phyloP scores from a whole-genome alignment of 2,888 invertebrate species.

The Exephanes ischioxanthus region DNA sequence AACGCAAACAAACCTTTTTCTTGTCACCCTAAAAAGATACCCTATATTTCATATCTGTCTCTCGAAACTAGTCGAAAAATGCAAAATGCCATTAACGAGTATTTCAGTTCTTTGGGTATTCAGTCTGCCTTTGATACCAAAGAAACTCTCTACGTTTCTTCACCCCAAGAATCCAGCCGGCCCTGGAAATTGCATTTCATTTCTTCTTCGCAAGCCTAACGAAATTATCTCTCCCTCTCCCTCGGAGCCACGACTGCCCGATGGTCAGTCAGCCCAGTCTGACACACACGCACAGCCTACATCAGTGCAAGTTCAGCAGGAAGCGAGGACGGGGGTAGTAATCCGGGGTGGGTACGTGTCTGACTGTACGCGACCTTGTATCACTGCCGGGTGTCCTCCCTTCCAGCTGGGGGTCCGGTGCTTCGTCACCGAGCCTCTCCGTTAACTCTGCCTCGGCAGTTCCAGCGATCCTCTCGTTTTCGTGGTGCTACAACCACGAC shows the following conservation, averaged over 20 bases:
- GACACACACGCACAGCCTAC: background rate
- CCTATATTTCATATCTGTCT: too few relatives aligned
- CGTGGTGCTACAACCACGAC: slow-evolving; percentile 5
- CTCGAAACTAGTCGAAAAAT: too few relatives aligned
- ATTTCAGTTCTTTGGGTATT: too few relatives aligned
- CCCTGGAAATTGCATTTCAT: too few relatives aligned
- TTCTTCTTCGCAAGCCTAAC: slow-evolving; percentile 60
- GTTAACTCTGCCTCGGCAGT: background rate
- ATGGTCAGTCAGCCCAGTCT: slow-evolving; percentile 14
- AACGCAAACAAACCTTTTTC: too few relatives aligned
- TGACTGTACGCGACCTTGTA: slow-evolving; percentile 71
- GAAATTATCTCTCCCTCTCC: slow-evolving; percentile 56
- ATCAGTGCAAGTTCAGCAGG: slow-evolving; percentile 24
- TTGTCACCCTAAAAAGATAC: too few relatives aligned
- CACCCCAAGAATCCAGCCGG: too few relatives aligned
- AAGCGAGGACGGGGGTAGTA: slow-evolving; percentile 35
- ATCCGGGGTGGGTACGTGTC: slow-evolving; percentile 70
- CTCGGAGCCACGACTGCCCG: slow-evolving; percentile 40
- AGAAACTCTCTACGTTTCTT: background rate
- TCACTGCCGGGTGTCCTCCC: slow-evolving; percentile 63
- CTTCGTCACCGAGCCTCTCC: slow-evolving; percentile 4
- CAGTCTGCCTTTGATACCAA: background rate
- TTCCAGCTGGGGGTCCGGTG: background rate
- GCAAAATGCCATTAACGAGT: too few relatives aligned
- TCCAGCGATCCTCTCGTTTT: slow-evolving; percentile 26